Evolutionary conservation across 1,140 invertebrate species (phyloP).

Genomic region (Leptoteleia sp.): DNA sequence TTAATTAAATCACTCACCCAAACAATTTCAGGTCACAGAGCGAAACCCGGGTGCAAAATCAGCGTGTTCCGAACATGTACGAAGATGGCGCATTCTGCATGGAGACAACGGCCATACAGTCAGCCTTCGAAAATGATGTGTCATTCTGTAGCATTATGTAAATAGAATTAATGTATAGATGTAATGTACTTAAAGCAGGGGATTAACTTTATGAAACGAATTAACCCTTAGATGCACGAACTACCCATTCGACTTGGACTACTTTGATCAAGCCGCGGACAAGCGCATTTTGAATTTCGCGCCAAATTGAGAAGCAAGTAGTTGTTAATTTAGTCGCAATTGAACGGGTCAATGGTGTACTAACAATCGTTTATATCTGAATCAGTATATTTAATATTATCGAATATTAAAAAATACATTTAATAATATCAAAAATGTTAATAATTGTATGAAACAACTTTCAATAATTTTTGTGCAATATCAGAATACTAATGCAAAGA

Average conservation of each 20-base stretch:
- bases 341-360: too few species aligned
- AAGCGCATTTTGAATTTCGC: slow-evolving; percentile 5
- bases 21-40: slow-evolving; percentile 75
- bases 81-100: slow-evolving; percentile 79
- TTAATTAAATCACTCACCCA: not conserved
- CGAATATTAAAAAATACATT: too few species aligned
- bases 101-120: slow-evolving; percentile 78
- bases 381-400: too few species aligned
- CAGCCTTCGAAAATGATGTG: slow-evolving; percentile 77
- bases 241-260: too few species aligned
- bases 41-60: slow-evolving; percentile 77
- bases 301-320: too few species aligned
- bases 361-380: too few species aligned
- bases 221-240: slow-evolving; percentile 35
- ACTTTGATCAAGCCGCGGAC: too few species aligned
- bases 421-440: too few species aligned
- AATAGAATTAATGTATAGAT: slow-evolving; percentile 47
- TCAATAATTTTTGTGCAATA: too few species aligned
- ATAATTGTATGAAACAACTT: too few species aligned
- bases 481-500: too few species aligned
- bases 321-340: too few species aligned
- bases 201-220: slow-evolving; percentile 4
- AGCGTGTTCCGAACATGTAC: slow-evolving; percentile 76
- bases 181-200: slow-evolving; percentile 16
- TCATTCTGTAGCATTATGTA: slow-evolving; percentile 79